Percentiles rank a stretch among this genome's conserved stretches.
phyloP scores from a whole-genome alignment of 2,113 vertebrate genomes.

The Arizona elegans region DNA sequence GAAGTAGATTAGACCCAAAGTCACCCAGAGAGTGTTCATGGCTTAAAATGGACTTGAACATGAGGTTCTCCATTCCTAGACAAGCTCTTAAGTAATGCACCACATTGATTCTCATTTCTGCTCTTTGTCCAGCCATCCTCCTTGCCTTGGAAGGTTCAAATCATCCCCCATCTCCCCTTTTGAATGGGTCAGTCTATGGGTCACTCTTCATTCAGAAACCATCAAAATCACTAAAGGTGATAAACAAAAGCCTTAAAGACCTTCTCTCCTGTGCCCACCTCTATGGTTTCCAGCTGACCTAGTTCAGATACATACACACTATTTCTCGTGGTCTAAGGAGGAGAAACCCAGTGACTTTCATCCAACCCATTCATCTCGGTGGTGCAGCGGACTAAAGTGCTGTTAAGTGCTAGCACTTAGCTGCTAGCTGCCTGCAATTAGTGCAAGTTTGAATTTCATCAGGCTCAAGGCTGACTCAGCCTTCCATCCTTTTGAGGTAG shows the following conservation, averaged over 20 bases:
- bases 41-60: neutral
- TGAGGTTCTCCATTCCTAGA: neutral
- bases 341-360: neutral
- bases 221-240: slow-evolving; percentile 10
- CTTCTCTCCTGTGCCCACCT: neutral
- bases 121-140: neutral
- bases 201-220: slow-evolving; percentile 27
- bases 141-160: neutral
- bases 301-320: slow-evolving; percentile 1
- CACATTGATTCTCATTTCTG: neutral
- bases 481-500: too few species aligned
- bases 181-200: neutral
- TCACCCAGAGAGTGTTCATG: neutral
- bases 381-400: too few species aligned
- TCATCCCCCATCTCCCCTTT: neutral
- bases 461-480: too few species aligned
- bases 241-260: neutral
- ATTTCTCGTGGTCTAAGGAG: fast-evolving
- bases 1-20: neutral
- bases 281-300: slow-evolving; percentile 21
- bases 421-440: too few species aligned
- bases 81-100: neutral
- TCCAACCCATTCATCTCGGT: too few species aligned
- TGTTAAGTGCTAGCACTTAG: too few species aligned
- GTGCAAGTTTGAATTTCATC: too few species aligned